Percentiles rank a stretch among this genome's conserved stretches.
Evolutionary conservation across 1,140 invertebrate species (phyloP).

Genomic region (Aphaenogaster ashmeadi): DNA sequence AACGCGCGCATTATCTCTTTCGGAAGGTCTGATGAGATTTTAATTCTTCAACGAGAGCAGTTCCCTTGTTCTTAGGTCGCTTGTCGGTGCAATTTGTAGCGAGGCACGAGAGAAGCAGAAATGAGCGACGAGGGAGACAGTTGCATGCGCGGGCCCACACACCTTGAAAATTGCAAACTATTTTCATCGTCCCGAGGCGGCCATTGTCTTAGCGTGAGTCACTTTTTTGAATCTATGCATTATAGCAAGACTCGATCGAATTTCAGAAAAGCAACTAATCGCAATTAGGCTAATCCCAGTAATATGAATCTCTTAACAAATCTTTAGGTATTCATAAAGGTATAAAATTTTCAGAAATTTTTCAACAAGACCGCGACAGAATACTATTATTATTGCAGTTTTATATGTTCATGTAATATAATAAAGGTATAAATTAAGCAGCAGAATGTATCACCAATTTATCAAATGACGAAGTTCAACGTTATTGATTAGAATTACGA

Average conservation of each 20-base stretch:
- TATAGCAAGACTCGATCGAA: background rate
- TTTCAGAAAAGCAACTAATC: background rate
- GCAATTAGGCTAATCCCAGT: background rate
- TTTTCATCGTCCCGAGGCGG: constrained; percentile 50
- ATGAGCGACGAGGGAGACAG: constrained; percentile 9
- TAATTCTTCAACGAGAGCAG: constrained; percentile 63
- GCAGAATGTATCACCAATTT: background rate
- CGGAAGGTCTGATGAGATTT: constrained; percentile 66
- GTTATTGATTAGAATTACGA: background rate
- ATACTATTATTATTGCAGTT: background rate
- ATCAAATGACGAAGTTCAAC: background rate
- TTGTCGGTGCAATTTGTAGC: constrained; percentile 71
- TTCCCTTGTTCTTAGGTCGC: constrained; percentile 54
- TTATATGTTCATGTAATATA: background rate
- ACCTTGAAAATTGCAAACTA: constrained; percentile 65
- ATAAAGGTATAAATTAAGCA: background rate
- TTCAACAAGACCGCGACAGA: background rate
- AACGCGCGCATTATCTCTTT: constrained; percentile 24
- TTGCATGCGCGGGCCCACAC: constrained; percentile 55
- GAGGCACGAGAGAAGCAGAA: constrained; percentile 44
- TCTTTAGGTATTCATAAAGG: background rate
- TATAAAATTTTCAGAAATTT: background rate
- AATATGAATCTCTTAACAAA: background rate
- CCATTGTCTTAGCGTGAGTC: constrained; percentile 32
- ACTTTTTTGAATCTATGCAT: background rate